Conservation (phyloP, 2,113 vertebrate species). For the Mola mola region DNA sequence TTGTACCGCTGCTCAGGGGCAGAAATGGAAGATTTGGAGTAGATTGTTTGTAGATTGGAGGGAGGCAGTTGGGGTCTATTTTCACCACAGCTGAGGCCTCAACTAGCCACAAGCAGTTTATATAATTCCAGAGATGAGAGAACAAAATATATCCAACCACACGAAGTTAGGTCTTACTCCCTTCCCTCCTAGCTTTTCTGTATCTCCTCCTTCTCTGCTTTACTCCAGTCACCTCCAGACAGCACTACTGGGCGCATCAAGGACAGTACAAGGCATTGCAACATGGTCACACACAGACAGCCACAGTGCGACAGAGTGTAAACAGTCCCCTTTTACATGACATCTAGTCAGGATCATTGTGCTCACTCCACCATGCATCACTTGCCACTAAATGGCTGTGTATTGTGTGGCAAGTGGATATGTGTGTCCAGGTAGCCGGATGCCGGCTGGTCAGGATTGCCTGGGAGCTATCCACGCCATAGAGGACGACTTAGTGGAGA, state of each 20-base stretch:
- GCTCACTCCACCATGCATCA: constrained; percentile 64
- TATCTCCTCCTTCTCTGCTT: constrained; percentile 31
- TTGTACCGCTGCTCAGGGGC: constrained; percentile 72
- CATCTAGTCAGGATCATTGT: constrained; percentile 64
- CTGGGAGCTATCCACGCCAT: constrained; percentile 51
- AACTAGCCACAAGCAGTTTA: constrained; percentile 78
- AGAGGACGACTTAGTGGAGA: constrained; percentile 66
- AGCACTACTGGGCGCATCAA: constrained; percentile 57
- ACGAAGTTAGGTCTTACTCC: constrained; percentile 65
- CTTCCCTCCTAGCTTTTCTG: constrained; percentile 33
- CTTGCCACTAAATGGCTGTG: constrained; percentile 60
- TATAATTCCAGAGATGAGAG: constrained; percentile 78
- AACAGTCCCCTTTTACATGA: constrained; percentile 67
- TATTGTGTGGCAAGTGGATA: constrained; percentile 50
- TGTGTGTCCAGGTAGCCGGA: constrained; percentile 63
- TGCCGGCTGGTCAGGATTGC: constrained; percentile 52
- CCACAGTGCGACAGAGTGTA: constrained; percentile 46
- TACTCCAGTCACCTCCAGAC: constrained; percentile 62
- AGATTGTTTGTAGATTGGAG: constrained; percentile 74
- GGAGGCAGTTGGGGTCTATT: constrained; percentile 67
- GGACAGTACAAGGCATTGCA: constrained; percentile 55
- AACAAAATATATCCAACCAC: constrained; percentile 68
- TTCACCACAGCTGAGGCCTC: constrained; percentile 74
- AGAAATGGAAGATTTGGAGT: constrained; percentile 75
- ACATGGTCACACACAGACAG: constrained; percentile 52